Conservation (phyloP, 2,113 vertebrate species). For the Chiloscyllium plagiosum region DNA sequence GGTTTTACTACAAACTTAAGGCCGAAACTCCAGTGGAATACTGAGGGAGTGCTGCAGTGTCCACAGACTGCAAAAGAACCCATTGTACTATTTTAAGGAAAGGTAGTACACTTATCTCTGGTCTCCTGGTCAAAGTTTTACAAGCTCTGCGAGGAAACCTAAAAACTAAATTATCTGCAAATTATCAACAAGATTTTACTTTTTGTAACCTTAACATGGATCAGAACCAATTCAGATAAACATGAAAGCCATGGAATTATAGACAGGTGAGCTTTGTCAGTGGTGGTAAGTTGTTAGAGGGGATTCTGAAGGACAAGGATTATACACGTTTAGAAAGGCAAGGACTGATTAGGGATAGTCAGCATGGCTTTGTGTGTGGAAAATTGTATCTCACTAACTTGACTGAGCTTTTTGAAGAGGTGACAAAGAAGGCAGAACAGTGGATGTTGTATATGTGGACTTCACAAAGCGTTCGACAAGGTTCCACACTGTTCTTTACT, state of each 20-base stretch:
- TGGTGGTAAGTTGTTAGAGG: too few relatives aligned
- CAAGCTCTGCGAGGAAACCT: not conserved
- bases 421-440: too few relatives aligned
- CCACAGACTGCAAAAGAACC: not conserved
- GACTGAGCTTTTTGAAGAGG: too few relatives aligned
- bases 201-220: not conserved
- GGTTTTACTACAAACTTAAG: not conserved
- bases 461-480: not conserved
- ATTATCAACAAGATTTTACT: not conserved
- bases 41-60: not conserved
- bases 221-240: not conserved
- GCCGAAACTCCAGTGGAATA: not conserved
- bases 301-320: too few relatives aligned
- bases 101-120: too few relatives aligned
- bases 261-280: too few relatives aligned
- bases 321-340: too few relatives aligned
- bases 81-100: not conserved
- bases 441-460: too few relatives aligned
- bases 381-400: too few relatives aligned
- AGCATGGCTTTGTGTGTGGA: too few relatives aligned
- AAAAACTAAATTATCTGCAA: not conserved
- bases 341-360: too few relatives aligned
- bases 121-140: not conserved
- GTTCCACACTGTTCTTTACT: not conserved
- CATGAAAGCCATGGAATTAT: not conserved